phyloP scores from a whole-genome alignment of 1,140 invertebrate species.

The Calliphora vicina region DNA sequence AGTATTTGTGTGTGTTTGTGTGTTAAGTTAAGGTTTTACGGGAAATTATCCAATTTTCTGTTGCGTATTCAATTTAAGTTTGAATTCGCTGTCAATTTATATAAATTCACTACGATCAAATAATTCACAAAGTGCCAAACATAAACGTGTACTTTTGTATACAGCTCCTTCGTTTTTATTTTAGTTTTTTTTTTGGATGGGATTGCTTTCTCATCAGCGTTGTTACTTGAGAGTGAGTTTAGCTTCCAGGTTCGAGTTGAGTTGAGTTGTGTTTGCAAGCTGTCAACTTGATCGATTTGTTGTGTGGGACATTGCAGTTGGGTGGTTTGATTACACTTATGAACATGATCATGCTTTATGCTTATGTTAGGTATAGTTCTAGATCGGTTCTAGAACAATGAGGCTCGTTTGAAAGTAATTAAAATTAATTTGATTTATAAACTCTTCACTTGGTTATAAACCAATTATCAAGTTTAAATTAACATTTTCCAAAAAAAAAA shows the following conservation, averaged over 20 bases:
- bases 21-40: conserved; percentile 47
- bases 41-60: conserved; percentile 63
- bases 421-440: conserved; percentile 6
- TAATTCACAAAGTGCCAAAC: conserved; percentile 21
- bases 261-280: conserved; percentile 31
- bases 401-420: background rate
- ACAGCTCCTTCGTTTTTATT: background rate
- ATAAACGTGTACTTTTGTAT: background rate
- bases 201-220: too few relatives aligned
- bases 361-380: background rate
- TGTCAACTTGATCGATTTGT: conserved; percentile 40
- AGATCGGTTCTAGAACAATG: background rate
- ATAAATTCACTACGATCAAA: conserved; percentile 37
- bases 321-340: conserved; percentile 32
- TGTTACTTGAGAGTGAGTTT: too few relatives aligned
- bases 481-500: background rate
- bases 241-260: background rate
- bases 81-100: conserved; percentile 55
- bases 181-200: too few relatives aligned
- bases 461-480: background rate
- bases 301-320: conserved; percentile 37
- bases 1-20: background rate
- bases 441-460: background rate
- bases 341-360: background rate
- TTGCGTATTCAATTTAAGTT: conserved; percentile 59